A percentile compares a stretch with the other conserved stretches of the same genome.
Conservation (phyloP, 2,113 vertebrate genomes). For the Morone chrysops region DNA sequence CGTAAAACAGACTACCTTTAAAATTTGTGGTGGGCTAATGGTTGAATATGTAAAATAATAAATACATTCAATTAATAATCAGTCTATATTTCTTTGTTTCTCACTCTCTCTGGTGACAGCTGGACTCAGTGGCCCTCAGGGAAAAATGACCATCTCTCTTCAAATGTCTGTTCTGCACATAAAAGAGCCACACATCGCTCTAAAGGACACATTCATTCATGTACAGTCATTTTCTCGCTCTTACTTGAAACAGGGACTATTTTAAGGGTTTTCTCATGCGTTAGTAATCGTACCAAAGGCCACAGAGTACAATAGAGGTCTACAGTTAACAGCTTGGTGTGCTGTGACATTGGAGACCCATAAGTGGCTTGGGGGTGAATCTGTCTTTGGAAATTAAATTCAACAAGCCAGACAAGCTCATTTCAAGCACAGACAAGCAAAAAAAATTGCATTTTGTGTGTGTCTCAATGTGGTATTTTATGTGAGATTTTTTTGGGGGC, state of each 20-base stretch:
- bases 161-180: slow-evolving; percentile 23
- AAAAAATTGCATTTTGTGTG: background rate
- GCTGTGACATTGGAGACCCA: slow-evolving; percentile 43
- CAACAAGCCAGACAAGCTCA: slow-evolving; percentile 20
- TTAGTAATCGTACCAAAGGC: slow-evolving; percentile 54
- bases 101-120: slow-evolving; percentile 53
- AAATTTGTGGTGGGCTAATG: background rate
- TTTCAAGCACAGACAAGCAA: slow-evolving; percentile 13
- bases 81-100: background rate
- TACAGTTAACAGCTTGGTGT: slow-evolving; percentile 53
- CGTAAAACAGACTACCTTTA: too few relatives aligned
- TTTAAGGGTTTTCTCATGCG: slow-evolving; percentile 58
- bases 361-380: slow-evolving; percentile 37
- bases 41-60: background rate
- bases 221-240: slow-evolving; percentile 10
- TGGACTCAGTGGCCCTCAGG: slow-evolving; percentile 48
- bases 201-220: background rate
- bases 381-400: slow-evolving; percentile 52
- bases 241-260: slow-evolving; percentile 39
- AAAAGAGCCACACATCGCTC: slow-evolving; percentile 15
- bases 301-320: slow-evolving; percentile 40
- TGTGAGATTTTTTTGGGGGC: background rate
- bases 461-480: background rate
- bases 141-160: slow-evolving; percentile 21
- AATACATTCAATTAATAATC: background rate